A percentile compares a stretch with the other conserved stretches of the same genome.
phyloP scores from a whole-genome alignment of 2,113 vertebrate species.

The Eclectus roratus region DNA sequence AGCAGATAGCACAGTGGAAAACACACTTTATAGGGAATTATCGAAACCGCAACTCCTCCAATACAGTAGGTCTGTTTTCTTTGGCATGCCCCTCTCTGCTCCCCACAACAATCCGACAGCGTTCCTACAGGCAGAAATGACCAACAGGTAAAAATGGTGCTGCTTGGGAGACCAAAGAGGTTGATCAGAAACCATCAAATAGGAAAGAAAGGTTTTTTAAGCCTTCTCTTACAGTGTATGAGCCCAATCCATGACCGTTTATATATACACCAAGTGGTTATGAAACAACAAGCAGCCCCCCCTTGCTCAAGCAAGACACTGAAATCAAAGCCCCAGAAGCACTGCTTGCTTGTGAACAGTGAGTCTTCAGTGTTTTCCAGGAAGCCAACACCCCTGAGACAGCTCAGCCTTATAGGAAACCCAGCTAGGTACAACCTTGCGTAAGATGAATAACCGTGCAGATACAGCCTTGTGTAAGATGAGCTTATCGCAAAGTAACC shows the following conservation, averaged over 20 bases:
- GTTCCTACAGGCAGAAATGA: not conserved
- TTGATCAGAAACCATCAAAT: not conserved
- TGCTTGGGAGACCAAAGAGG: not conserved
- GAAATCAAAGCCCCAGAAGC: not conserved
- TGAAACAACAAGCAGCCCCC: not conserved
- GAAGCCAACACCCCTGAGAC: not conserved
- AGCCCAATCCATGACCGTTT: not conserved
- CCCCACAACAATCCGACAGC: not conserved
- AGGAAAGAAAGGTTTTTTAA: not conserved
- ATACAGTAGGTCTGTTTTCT: not conserved
- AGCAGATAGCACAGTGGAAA: not conserved
- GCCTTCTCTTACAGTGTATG: not conserved
- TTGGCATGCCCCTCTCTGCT: not conserved
- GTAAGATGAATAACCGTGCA: not conserved
- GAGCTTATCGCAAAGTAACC: not conserved
- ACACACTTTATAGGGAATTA: not conserved
- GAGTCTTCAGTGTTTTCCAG: not conserved
- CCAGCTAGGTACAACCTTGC: not conserved
- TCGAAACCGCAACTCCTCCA: not conserved
- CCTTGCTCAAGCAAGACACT: not conserved
- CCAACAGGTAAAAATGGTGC: not conserved
- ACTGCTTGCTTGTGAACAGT: not conserved
- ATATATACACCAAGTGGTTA: not conserved
- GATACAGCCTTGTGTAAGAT: not conserved
- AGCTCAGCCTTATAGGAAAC: fast-evolving